Conservation (phyloP, 2,113 vertebrate genomes). For the Mugil cephalus region DNA sequence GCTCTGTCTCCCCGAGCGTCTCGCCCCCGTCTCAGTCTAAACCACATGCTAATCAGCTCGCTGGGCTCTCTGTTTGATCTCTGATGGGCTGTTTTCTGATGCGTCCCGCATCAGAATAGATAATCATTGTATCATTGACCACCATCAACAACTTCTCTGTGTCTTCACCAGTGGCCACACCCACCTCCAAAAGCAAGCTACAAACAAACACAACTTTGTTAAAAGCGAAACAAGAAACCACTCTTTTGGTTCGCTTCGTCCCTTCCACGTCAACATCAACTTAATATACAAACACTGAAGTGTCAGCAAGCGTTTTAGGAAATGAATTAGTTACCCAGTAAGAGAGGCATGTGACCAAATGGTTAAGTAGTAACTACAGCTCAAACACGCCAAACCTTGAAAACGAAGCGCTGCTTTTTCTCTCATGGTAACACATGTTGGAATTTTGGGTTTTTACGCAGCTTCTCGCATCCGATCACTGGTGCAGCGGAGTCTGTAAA, state of each 20-base stretch:
- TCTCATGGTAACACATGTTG: neutral
- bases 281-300: neutral
- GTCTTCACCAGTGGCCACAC: slow-evolving; percentile 8
- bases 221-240: slow-evolving; percentile 1
- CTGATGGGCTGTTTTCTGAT: slow-evolving; percentile 48
- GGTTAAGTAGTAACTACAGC: slow-evolving; percentile 48
- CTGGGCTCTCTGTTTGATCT: slow-evolving; percentile 65
- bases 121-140: slow-evolving; percentile 61
- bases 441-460: neutral
- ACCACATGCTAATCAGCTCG: slow-evolving; percentile 77
- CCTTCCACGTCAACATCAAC: slow-evolving; percentile 1
- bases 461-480: slow-evolving; percentile 6
- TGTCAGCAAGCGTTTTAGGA: slow-evolving; percentile 14
- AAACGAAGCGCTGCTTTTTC: neutral
- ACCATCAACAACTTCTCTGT: slow-evolving; percentile 49
- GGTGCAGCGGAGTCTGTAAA: slow-evolving; percentile 1
- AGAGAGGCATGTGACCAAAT: slow-evolving; percentile 42
- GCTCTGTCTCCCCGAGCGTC: slow-evolving; percentile 64
- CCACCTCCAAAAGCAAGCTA: neutral
- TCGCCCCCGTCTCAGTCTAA: slow-evolving; percentile 61
- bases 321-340: slow-evolving; percentile 59
- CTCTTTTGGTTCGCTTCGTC: neutral
- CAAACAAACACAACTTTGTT: slow-evolving; percentile 36
- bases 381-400: slow-evolving; percentile 33
- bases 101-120: slow-evolving; percentile 62